Evolutionary conservation across 2,113 vertebrate species (phyloP).

Genomic region (Mastomys natalensis): DNA sequence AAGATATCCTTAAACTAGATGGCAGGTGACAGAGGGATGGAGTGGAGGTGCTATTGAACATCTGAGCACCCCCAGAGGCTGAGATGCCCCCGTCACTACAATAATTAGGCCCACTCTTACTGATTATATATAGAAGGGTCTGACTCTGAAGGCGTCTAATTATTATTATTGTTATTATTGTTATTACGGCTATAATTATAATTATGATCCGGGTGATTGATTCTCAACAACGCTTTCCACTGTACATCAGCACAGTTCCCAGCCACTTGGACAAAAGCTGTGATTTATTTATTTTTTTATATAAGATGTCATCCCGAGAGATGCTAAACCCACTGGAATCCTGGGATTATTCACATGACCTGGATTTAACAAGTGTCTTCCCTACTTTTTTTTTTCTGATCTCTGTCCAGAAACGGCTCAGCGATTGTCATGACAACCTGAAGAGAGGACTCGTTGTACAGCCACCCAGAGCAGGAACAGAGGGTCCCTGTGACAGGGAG

Average conservation of each 20-base stretch:
- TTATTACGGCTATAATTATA: neutral
- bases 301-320: neutral
- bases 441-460: neutral
- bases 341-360: neutral
- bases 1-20: neutral
- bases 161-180: neutral
- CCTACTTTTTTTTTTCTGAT: conserved; percentile 9
- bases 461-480: neutral
- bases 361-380: conserved; percentile 25
- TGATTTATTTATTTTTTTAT: too few species aligned
- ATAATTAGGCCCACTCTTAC: neutral
- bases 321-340: neutral
- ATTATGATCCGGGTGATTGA: neutral
- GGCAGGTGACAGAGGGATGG: neutral
- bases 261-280: neutral
- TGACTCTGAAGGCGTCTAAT: neutral
- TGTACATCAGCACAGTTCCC: neutral
- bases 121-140: neutral
- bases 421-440: conserved; percentile 79
- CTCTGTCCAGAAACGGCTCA: conserved; percentile 58
- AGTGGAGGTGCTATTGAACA: neutral
- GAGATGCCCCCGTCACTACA: neutral
- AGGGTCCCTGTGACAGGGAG: neutral
- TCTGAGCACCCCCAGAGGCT: neutral
- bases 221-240: neutral